Conservation (phyloP, 2,888 invertebrate genomes). For the Idaea aversata region DNA sequence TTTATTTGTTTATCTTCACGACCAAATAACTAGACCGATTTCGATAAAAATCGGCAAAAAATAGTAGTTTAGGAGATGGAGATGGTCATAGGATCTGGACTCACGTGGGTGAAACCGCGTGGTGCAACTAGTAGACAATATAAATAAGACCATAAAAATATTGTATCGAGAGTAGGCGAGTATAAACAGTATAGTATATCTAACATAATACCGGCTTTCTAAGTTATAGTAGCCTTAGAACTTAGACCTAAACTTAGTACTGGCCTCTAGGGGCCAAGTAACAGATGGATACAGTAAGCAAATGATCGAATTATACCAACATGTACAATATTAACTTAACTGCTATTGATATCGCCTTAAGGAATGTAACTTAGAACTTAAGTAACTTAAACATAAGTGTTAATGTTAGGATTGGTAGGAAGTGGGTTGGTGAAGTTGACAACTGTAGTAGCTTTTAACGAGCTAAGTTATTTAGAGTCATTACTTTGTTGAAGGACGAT, state of each 20-base stretch:
- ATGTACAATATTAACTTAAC: constrained; percentile 21
- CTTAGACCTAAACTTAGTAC: constrained; percentile 55
- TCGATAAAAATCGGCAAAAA: no score
- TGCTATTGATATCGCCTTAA: background rate
- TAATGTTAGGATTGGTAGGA: background rate
- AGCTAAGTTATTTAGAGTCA: background rate
- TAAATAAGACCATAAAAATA: no score
- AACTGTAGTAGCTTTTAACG: constrained; percentile 1
- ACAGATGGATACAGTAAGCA: constrained; percentile 52
- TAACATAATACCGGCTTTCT: constrained; percentile 17
- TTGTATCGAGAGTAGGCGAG: no score
- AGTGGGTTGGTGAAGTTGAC: background rate
- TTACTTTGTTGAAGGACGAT: background rate
- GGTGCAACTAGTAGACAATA: no score
- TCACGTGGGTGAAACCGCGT: no score
- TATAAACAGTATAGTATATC: no score
- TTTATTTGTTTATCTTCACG: no score
- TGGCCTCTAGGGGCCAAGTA: constrained; percentile 40
- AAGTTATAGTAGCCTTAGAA: constrained; percentile 20
- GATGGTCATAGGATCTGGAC: no score
- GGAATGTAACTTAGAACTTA: constrained; percentile 1
- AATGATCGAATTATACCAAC: constrained; percentile 49
- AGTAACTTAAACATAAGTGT: background rate
- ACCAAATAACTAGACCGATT: no score
- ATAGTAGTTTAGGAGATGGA: no score